Percentiles rank a stretch among this genome's conserved stretches.
phyloP scores from a whole-genome alignment of 2,797 vertebrate genomes.

The Clarias fuscus region DNA sequence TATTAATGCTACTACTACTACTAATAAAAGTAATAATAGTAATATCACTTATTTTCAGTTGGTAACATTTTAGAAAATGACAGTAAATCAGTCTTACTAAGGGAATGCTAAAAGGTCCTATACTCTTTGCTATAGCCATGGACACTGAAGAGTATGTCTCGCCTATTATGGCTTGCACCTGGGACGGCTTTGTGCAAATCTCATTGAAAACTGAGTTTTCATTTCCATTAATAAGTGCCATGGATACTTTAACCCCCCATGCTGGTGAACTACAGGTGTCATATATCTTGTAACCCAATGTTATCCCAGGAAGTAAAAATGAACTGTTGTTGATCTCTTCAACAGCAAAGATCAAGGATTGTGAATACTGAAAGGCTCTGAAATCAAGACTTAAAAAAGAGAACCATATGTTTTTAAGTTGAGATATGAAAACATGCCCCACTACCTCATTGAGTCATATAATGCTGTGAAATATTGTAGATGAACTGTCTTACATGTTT shows the following conservation, averaged over 20 bases:
- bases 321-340: conserved; percentile 64
- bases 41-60: background rate
- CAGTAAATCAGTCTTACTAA: conserved; percentile 17
- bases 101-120: conserved; percentile 38
- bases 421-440: background rate
- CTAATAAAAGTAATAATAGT: too few relatives aligned
- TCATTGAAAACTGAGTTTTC: conserved; percentile 37
- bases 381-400: conserved; percentile 33
- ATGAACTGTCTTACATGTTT: background rate
- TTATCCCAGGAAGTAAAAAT: conserved; percentile 53
- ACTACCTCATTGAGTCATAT: background rate
- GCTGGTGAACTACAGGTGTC: conserved; percentile 49
- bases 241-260: conserved; percentile 45
- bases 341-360: conserved; percentile 60
- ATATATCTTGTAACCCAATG: conserved; percentile 60
- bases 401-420: background rate
- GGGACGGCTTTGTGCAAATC: conserved; percentile 34
- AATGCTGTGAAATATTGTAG: background rate
- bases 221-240: conserved; percentile 56
- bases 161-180: conserved; percentile 43
- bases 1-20: too few relatives aligned
- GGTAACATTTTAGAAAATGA: background rate
- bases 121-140: conserved; percentile 32
- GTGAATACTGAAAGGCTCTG: conserved; percentile 51
- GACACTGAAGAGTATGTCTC: conserved; percentile 40